Evolutionary conservation across 2,888 invertebrate genomes (phyloP).

Genomic region (Eucriotettix oculatus): DNA sequence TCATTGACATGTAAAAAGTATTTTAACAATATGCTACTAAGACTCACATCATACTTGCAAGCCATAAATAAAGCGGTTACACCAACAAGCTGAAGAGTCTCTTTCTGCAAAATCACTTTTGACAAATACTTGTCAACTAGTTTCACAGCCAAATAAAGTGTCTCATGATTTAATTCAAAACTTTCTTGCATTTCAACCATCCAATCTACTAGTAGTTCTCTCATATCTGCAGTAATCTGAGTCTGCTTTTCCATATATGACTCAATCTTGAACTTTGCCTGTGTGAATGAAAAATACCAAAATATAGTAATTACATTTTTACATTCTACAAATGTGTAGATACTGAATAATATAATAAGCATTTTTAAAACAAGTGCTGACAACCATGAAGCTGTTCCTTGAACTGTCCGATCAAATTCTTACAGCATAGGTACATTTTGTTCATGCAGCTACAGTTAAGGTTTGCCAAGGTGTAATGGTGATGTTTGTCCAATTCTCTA

Average conservation of each 20-base stretch:
- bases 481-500: too few relatives aligned
- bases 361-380: too few relatives aligned
- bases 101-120: slow-evolving; percentile 53
- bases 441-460: too few relatives aligned
- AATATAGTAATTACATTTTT: too few relatives aligned
- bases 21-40: neutral
- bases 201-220: slow-evolving; percentile 93
- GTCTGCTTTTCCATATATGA: slow-evolving; percentile 72
- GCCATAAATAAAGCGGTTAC: slow-evolving; percentile 86
- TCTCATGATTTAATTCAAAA: slow-evolving; percentile 97
- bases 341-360: too few relatives aligned
- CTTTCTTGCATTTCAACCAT: slow-evolving; percentile 96
- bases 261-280: slow-evolving; percentile 50
- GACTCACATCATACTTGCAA: slow-evolving; percentile 84
- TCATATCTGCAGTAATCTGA: slow-evolving; percentile 71
- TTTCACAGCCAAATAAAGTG: slow-evolving; percentile 90
- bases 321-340: too few relatives aligned
- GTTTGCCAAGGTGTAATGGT: too few relatives aligned
- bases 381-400: too few relatives aligned
- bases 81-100: slow-evolving; percentile 79
- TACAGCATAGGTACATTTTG: too few relatives aligned
- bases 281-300: slow-evolving; percentile 3
- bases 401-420: too few relatives aligned
- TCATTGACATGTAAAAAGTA: neutral
- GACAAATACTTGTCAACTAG: slow-evolving; percentile 79